A percentile compares a stretch with the other conserved stretches of the same genome.
These are phyloP conservation scores for Ciconia maguari DNA, from an alignment of 2,113 vertebrate genomes.

Conservation along the genomic window DNA sequence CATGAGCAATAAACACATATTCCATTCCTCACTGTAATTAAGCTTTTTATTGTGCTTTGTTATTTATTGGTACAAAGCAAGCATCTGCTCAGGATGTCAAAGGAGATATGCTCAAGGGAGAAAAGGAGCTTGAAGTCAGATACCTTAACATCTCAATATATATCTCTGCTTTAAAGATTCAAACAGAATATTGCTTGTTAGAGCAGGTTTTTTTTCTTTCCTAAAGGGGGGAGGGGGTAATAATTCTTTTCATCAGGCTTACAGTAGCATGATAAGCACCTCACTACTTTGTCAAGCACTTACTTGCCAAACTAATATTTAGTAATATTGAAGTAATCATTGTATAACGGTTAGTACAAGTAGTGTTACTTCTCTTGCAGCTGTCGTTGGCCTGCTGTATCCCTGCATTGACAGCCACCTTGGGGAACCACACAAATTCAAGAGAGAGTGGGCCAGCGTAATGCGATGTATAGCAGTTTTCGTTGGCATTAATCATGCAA, in stretches of 20 bases:
- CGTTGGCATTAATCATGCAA: slow-evolving; percentile 84
- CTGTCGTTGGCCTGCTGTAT: slow-evolving; percentile 81
- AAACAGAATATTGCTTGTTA: not conserved
- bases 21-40: not conserved
- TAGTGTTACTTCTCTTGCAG: slow-evolving; percentile 47
- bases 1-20: not conserved
- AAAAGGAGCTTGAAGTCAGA: not conserved
- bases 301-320: not conserved
- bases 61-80: not conserved
- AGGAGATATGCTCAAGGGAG: not conserved
- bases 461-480: slow-evolving; percentile 85
- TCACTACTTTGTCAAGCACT: not conserved
- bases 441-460: slow-evolving; percentile 85
- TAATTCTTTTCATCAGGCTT: not conserved
- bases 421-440: slow-evolving; percentile 85
- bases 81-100: not conserved
- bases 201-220: not conserved
- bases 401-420: slow-evolving; percentile 85
- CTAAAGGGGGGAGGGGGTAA: fast-evolving
- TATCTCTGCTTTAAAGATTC: not conserved
- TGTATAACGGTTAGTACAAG: not conserved
- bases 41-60: not conserved
- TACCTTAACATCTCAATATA: not conserved
- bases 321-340: not conserved
- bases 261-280: not conserved